phyloP scores from a whole-genome alignment of 2,888 invertebrate species.

The Dryocosmus kuriphilus region DNA sequence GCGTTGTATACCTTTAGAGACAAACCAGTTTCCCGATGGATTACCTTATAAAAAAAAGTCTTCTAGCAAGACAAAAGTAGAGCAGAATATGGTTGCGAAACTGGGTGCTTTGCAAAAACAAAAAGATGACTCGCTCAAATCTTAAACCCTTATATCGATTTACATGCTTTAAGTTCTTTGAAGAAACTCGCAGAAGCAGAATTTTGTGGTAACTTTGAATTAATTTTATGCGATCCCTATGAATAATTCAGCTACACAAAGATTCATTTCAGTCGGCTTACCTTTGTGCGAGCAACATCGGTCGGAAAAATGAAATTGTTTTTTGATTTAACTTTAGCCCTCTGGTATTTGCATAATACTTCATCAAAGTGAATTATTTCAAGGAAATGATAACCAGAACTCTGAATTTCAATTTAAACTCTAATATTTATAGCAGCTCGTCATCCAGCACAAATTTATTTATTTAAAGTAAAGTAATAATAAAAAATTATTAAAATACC shows the following conservation, averaged over 20 bases:
- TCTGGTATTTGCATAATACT: too few species aligned
- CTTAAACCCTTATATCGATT: neutral
- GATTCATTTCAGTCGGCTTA: neutral
- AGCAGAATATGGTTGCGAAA: neutral
- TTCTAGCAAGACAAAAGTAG: neutral
- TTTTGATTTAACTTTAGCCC: too few species aligned
- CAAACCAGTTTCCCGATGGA: neutral
- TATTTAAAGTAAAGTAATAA: too few species aligned
- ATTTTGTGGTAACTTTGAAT: conserved; percentile 64
- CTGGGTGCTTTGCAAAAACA: neutral
- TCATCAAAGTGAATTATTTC: too few species aligned
- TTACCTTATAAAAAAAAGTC: neutral
- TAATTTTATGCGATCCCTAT: conserved; percentile 63
- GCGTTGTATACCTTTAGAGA: neutral
- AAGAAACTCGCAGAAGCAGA: conserved; percentile 35
- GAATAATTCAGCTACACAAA: conserved; percentile 49
- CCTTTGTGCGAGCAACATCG: neutral
- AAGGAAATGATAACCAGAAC: too few species aligned
- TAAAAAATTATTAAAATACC: too few species aligned
- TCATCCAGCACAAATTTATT: too few species aligned
- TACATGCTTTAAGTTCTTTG: neutral
- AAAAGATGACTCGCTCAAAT: neutral
- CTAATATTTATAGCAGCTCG: too few species aligned
- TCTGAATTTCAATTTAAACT: too few species aligned
- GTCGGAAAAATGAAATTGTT: neutral